Conservation (phyloP, 1,140 invertebrate species). For the Ceratina calcarata region DNA sequence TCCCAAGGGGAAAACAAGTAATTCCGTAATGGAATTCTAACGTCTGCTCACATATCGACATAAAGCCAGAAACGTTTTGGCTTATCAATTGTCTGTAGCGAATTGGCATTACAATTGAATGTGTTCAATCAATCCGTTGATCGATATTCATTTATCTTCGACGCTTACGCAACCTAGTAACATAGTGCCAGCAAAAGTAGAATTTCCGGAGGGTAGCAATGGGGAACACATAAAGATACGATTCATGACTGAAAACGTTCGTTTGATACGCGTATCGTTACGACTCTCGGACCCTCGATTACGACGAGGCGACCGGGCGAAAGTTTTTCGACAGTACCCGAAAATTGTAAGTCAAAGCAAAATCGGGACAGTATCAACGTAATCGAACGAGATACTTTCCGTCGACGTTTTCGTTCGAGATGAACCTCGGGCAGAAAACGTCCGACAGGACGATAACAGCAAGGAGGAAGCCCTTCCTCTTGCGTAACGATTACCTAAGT, state of each 20-base stretch:
- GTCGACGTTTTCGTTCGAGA: background rate
- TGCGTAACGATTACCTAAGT: conserved; percentile 43
- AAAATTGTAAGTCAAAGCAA: background rate
- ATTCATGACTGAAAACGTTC: no score
- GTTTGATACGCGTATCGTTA: no score
- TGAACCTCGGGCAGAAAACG: background rate
- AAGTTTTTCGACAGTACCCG: background rate
- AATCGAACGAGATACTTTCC: no score
- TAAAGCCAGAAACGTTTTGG: no score
- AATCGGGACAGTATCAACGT: background rate
- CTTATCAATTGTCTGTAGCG: background rate
- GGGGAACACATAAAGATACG: no score
- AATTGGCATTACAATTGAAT: background rate
- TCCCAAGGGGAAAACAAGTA: background rate
- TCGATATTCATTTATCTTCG: background rate
- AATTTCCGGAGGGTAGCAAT: background rate
- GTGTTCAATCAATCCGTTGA: background rate
- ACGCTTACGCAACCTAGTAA: background rate
- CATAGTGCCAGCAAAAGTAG: no score
- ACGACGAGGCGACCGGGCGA: background rate
- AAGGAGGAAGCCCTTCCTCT: conserved; percentile 36
- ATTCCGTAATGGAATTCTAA: background rate
- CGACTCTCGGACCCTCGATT: no score
- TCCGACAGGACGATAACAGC: background rate
- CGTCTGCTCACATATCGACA: background rate